A percentile compares a stretch with the other conserved stretches of the same genome.
Evolutionary conservation across 2,797 vertebrate genomes (phyloP).

Genomic region (Enteromius argenteus): DNA sequence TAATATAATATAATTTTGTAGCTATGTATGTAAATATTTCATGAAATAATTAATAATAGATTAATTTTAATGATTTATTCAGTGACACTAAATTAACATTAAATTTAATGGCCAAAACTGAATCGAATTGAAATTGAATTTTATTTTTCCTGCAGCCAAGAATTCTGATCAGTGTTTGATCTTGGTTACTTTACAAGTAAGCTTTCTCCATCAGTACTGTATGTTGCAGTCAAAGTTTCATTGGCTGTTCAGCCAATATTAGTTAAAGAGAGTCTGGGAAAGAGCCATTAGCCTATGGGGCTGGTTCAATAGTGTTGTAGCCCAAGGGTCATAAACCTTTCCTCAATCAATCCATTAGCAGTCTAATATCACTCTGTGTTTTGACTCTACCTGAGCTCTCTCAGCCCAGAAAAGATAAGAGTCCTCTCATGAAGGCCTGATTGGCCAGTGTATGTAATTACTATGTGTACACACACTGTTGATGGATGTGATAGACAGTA

Average conservation of each 20-base stretch:
- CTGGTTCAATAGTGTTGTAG: slow-evolving; percentile 40
- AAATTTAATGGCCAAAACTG: neutral
- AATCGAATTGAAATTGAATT: neutral
- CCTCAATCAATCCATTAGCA: slow-evolving; percentile 59
- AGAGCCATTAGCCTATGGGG: slow-evolving; percentile 56
- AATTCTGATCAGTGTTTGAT: slow-evolving; percentile 12
- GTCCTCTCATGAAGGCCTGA: slow-evolving; percentile 5
- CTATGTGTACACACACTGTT: slow-evolving; percentile 23
- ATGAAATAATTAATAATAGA: neutral
- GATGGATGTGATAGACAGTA: slow-evolving; percentile 16
- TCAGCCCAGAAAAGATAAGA: slow-evolving; percentile 41
- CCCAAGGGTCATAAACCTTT: slow-evolving; percentile 48
- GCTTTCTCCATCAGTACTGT: slow-evolving; percentile 9
- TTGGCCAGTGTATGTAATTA: slow-evolving; percentile 37
- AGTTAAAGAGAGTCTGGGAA: slow-evolving; percentile 43
- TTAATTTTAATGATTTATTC: neutral
- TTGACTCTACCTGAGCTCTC: slow-evolving; percentile 25
- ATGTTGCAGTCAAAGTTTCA: slow-evolving; percentile 41
- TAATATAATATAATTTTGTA: too few relatives aligned
- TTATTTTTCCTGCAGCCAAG: neutral
- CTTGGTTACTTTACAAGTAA: neutral
- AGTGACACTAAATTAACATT: neutral
- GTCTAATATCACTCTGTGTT: slow-evolving; percentile 31
- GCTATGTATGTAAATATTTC: neutral
- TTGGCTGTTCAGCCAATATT: slow-evolving; percentile 46